phyloP scores from a whole-genome alignment of 2,113 vertebrate genomes.

The western clawed frog (Xenopus tropicalis) region UCB_Xtro_10.0 CM004446.2:60637501-60638000 shows the following conservation, averaged over 20 bases:
- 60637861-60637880: too few species aligned
- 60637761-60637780: constrained; percentile 27
- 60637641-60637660: constrained; percentile 40
- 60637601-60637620: constrained; percentile 41
- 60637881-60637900: too few species aligned
- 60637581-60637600: constrained; percentile 21
- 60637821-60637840: too few species aligned
- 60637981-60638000: too few species aligned
- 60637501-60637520: too few species aligned
- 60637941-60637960: too few species aligned
- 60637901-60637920: too few species aligned
- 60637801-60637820: too few species aligned
- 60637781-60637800: not conserved
- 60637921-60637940: too few species aligned
- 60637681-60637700: constrained; percentile 36
- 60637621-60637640: constrained; percentile 33
- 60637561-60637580: constrained; percentile 30
- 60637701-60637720: constrained; percentile 42
- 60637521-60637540: too few species aligned
- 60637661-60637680: constrained; percentile 35
- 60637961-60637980: too few species aligned
- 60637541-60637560: constrained; percentile 5
- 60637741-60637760: constrained; percentile 31
- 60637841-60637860: too few species aligned
- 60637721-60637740: constrained; percentile 32